Evolutionary conservation across 2,797 vertebrate species (phyloP).

Genomic region (Odontamblyopus rebecca): DNA sequence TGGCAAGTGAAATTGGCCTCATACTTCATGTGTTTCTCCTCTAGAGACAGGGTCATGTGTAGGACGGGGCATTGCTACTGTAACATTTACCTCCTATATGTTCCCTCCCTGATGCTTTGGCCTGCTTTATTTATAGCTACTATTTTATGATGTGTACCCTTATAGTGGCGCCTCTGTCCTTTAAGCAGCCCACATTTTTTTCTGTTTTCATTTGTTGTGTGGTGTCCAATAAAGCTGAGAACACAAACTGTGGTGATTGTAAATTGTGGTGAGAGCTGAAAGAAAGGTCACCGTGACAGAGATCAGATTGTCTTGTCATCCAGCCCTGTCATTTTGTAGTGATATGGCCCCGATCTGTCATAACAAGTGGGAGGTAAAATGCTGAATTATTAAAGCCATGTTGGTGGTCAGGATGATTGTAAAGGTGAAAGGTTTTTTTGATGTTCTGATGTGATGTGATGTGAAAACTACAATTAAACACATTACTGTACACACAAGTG

Average conservation of each 20-base stretch:
- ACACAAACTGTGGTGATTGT: not conserved
- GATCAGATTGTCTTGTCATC: slow-evolving; percentile 34
- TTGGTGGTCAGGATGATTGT: slow-evolving; percentile 52
- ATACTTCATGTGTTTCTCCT: slow-evolving; percentile 2
- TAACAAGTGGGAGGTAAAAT: slow-evolving; percentile 14
- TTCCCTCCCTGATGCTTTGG: slow-evolving; percentile 4
- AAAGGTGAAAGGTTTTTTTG: slow-evolving; percentile 26
- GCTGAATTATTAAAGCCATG: slow-evolving; percentile 48
- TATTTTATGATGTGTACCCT: not conserved
- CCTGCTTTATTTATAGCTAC: slow-evolving; percentile 14
- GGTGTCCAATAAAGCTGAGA: slow-evolving; percentile 33
- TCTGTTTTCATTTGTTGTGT: slow-evolving; percentile 28
- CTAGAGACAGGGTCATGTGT: slow-evolving; percentile 3
- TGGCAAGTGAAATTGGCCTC: not conserved
- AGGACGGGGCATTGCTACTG: not conserved
- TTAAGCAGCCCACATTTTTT: slow-evolving; percentile 5
- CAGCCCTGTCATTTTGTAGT: slow-evolving; percentile 25
- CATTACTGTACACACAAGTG: too few species aligned
- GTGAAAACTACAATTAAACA: not conserved
- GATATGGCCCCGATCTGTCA: slow-evolving; percentile 40
- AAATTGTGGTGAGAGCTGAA: slow-evolving; percentile 21
- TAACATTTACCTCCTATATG: slow-evolving; percentile 1
- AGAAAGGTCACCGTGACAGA: slow-evolving; percentile 27
- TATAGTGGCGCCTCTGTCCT: not conserved
- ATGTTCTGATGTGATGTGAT: too few species aligned